phyloP scores from a whole-genome alignment of 2,113 vertebrate genomes.

The Alouatta palliata region DNA sequence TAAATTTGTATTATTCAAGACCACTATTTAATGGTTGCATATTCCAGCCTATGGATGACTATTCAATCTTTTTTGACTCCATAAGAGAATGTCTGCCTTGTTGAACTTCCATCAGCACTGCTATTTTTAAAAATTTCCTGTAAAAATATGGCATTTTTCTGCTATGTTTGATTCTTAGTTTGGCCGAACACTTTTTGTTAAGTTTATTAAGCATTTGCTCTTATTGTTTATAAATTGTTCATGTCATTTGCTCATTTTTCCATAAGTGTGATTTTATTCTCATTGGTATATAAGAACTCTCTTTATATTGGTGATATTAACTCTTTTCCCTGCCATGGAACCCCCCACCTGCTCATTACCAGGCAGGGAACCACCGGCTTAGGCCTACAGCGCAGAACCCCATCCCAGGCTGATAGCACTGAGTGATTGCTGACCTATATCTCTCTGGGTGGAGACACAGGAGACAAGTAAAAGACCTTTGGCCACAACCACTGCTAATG shows the following conservation, averaged over 20 bases:
- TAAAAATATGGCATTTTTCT: neutral
- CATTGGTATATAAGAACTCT: neutral
- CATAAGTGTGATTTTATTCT: constrained; percentile 6
- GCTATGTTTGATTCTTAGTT: constrained; percentile 30
- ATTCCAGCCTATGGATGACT: neutral
- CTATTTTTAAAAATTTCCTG: neutral
- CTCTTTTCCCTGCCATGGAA: neutral
- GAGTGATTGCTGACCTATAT: too few relatives aligned
- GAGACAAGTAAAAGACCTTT: too few relatives aligned
- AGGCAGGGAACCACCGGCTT: too few relatives aligned
- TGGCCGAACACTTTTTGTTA: neutral
- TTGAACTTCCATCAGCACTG: neutral
- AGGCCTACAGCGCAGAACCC: too few relatives aligned
- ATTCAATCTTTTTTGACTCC: neutral
- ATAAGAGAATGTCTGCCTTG: neutral
- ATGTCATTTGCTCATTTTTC: constrained; percentile 5
- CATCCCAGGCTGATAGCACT: too few relatives aligned
- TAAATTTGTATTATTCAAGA: constrained; percentile 11
- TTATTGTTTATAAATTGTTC: constrained; percentile 35
- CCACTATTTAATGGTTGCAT: neutral
- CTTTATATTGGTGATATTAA: neutral
- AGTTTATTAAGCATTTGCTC: constrained; percentile 28
- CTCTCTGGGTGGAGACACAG: too few relatives aligned
- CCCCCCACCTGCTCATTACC: too few relatives aligned
- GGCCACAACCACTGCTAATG: too few relatives aligned